These are phyloP conservation scores for Nomia melanderi DNA, from an alignment of 1,140 invertebrate species.

Conservation along the genomic window DNA sequence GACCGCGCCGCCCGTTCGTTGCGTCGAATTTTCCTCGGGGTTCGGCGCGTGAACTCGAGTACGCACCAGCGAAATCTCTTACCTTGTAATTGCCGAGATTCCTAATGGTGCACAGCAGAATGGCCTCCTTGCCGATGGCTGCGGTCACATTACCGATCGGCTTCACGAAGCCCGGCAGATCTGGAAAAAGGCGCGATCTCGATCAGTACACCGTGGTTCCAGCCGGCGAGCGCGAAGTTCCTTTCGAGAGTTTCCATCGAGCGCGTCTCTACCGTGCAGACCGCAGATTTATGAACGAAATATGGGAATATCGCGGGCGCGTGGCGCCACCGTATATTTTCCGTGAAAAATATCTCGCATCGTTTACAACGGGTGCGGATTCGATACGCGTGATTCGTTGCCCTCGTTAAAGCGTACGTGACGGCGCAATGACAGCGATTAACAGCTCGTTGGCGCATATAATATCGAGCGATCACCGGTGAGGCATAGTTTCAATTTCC, in stretches of 20 bases:
- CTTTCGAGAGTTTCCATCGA: slow-evolving; percentile 8
- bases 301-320: not conserved
- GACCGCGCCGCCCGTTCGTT: slow-evolving; percentile 57
- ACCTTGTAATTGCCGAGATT: slow-evolving; percentile 93
- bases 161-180: slow-evolving; percentile 87
- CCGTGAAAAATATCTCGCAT: slow-evolving; percentile 55
- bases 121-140: slow-evolving; percentile 89
- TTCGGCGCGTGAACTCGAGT: too few species aligned
- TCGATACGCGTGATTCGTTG: slow-evolving; percentile 60
- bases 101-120: slow-evolving; percentile 90
- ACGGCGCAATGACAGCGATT: slow-evolving; percentile 59
- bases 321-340: not conserved
- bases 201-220: not conserved
- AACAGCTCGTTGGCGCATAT: slow-evolving; percentile 57
- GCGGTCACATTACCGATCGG: slow-evolving; percentile 92
- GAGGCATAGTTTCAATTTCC: slow-evolving; percentile 60
- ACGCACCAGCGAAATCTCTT: too few species aligned
- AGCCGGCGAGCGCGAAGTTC: not conserved
- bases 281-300: slow-evolving; percentile 15
- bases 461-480: slow-evolving; percentile 39
- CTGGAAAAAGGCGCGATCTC: slow-evolving; percentile 60
- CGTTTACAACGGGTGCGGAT: slow-evolving; percentile 37
- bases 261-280: not conserved
- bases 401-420: slow-evolving; percentile 61
- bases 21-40: slow-evolving; percentile 52